Percentiles rank a stretch among this genome's conserved stretches.
Conservation (phyloP, 2,888 invertebrate species). For the Polydesmus complanatus region DNA sequence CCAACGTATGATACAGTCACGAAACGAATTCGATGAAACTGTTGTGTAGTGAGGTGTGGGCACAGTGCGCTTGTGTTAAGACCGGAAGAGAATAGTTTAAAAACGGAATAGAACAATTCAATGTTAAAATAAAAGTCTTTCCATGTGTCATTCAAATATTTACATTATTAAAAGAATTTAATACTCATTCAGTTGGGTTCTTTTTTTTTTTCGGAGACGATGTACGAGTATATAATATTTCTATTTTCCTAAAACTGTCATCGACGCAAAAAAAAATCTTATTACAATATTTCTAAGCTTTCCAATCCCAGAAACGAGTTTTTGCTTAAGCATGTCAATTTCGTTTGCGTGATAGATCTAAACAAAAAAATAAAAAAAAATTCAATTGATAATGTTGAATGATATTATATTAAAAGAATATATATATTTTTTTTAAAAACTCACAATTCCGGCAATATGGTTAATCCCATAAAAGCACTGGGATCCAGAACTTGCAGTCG, state of each 20-base stretch:
- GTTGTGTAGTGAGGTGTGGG: too few species aligned
- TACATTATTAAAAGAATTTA: too few species aligned
- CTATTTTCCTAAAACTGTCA: background rate
- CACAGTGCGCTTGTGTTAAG: too few species aligned
- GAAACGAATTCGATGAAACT: too few species aligned
- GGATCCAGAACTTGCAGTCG: slow-evolving; percentile 21
- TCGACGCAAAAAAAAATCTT: background rate
- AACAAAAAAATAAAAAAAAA: background rate
- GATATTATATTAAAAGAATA: too few species aligned
- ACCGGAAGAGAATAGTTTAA: too few species aligned
- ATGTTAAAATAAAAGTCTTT: too few species aligned
- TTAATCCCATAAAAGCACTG: slow-evolving; percentile 23
- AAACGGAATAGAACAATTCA: too few species aligned
- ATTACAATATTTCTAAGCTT: slow-evolving; percentile 21
- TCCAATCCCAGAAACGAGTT: slow-evolving; percentile 23
- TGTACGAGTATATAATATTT: background rate
- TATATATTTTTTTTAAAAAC: background rate
- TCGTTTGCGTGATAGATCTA: slow-evolving; percentile 21
- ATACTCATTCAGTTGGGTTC: too few species aligned
- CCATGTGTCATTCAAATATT: too few species aligned
- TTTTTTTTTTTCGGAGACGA: background rate
- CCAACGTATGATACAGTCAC: too few species aligned
- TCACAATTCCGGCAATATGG: slow-evolving; percentile 19
- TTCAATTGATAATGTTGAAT: background rate
- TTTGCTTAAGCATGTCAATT: slow-evolving; percentile 22